Conservation (phyloP, 2,113 vertebrate genomes). For the Oceanodroma tethys region DNA sequence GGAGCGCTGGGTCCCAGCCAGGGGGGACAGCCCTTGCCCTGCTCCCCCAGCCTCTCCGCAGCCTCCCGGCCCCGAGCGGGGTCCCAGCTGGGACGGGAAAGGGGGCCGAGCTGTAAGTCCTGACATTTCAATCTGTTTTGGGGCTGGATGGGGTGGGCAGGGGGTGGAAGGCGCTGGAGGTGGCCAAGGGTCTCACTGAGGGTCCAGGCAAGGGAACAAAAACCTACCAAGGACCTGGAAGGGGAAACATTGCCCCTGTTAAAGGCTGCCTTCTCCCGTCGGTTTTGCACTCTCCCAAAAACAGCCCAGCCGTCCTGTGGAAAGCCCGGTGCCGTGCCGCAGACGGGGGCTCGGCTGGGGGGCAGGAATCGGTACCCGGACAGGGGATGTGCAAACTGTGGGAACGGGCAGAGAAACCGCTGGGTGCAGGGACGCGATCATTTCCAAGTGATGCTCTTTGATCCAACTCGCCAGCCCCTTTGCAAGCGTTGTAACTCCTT, state of each 20-base stretch:
- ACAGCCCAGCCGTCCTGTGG: not conserved
- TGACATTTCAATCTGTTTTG: not conserved
- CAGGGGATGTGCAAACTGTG: not conserved
- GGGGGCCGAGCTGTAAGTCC: conserved; percentile 41
- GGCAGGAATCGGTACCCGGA: fast-evolving
- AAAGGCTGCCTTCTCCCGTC: not conserved
- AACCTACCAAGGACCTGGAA: not conserved
- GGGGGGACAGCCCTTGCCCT: not conserved
- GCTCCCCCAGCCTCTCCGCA: not conserved
- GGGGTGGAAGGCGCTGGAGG: not conserved
- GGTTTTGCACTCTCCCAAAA: not conserved
- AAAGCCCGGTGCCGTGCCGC: fast-evolving
- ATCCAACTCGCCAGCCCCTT: not conserved
- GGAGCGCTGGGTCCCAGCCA: not conserved
- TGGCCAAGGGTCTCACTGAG: not conserved
- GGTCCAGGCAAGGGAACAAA: not conserved
- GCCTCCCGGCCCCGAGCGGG: not conserved
- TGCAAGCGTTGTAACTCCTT: not conserved
- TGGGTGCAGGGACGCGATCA: fast-evolving
- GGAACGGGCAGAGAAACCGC: fast-evolving
- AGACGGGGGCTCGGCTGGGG: not conserved
- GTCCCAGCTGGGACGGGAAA: not conserved
- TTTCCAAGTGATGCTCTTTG: not conserved
- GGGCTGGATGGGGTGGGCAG: not conserved
- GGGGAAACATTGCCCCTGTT: not conserved